phyloP scores from a whole-genome alignment of 2,113 vertebrate species.

The Oostethus manadensis region DNA sequence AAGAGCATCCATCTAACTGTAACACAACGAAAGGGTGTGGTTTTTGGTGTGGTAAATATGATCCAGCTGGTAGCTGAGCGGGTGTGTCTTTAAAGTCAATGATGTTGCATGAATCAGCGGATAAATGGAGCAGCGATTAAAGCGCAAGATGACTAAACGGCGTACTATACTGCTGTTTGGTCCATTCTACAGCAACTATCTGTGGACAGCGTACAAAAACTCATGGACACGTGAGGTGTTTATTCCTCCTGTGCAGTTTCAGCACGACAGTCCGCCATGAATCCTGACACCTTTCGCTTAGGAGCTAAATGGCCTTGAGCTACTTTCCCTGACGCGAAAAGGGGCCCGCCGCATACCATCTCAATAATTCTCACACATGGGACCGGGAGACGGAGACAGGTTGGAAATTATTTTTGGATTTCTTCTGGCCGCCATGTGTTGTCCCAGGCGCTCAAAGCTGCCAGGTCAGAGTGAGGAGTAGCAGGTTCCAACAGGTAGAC shows the following conservation, averaged over 20 bases:
- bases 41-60: too few species aligned
- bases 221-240: slow-evolving; percentile 5
- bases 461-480: slow-evolving; percentile 46
- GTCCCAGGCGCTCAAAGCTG: slow-evolving; percentile 39
- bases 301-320: slow-evolving; percentile 14
- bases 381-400: slow-evolving; percentile 18
- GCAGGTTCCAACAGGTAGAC: slow-evolving; percentile 56
- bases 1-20: too few species aligned
- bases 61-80: too few species aligned
- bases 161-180: not conserved
- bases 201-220: slow-evolving; percentile 15
- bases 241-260: slow-evolving; percentile 12
- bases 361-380: slow-evolving; percentile 23
- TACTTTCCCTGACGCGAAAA: slow-evolving; percentile 14
- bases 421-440: slow-evolving; percentile 38
- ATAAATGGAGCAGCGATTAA: not conserved
- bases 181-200: slow-evolving; percentile 27
- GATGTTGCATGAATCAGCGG: not conserved
- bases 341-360: slow-evolving; percentile 39
- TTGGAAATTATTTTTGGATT: slow-evolving; percentile 56
- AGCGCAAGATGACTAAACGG: not conserved
- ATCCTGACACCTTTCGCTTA: slow-evolving; percentile 24
- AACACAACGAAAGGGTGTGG: too few species aligned
- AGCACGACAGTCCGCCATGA: slow-evolving; percentile 34
- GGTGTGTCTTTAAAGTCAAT: too few species aligned